Evolutionary conservation across 30 jellyfish, hydroid and myxozoan species (phyloP).

Genomic region (Aurelia sp.): DNA sequence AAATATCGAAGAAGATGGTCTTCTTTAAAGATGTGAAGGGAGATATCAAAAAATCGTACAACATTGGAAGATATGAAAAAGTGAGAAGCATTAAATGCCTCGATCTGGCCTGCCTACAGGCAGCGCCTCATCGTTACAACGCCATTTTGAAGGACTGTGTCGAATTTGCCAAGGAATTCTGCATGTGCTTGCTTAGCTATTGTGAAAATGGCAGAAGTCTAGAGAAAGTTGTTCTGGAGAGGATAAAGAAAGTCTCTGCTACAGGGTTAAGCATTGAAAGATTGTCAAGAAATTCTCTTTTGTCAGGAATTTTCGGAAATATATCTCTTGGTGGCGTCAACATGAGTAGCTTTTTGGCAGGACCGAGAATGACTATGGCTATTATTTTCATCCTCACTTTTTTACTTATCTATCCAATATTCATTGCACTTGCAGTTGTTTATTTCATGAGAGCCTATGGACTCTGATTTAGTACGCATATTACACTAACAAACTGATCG

Average conservation of each 20-base stretch:
- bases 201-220: slow-evolving; percentile 13
- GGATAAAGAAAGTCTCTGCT: slow-evolving; percentile 41
- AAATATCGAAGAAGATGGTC: slow-evolving; percentile 7
- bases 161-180: slow-evolving; percentile 59
- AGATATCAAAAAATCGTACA: not conserved
- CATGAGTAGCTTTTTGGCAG: slow-evolving; percentile 39
- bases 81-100: slow-evolving; percentile 38
- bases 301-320: slow-evolving; percentile 41
- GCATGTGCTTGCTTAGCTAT: slow-evolving; percentile 46
- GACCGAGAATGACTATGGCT: slow-evolving; percentile 4
- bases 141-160: slow-evolving; percentile 62
- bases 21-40: slow-evolving; percentile 23
- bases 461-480: not conserved
- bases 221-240: slow-evolving; percentile 18
- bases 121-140: slow-evolving; percentile 58
- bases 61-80: slow-evolving; percentile 41
- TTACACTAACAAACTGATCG: too few species aligned
- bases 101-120: slow-evolving; percentile 45
- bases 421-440: slow-evolving; percentile 14
- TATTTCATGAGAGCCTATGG: not conserved
- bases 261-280: slow-evolving; percentile 56
- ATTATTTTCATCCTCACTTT: not conserved
- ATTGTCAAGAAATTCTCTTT: slow-evolving; percentile 47
- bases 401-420: slow-evolving; percentile 10
- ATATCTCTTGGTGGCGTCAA: slow-evolving; percentile 44